Conservation (phyloP, 2,888 invertebrate species). For the Melanostoma scalare region DNA sequence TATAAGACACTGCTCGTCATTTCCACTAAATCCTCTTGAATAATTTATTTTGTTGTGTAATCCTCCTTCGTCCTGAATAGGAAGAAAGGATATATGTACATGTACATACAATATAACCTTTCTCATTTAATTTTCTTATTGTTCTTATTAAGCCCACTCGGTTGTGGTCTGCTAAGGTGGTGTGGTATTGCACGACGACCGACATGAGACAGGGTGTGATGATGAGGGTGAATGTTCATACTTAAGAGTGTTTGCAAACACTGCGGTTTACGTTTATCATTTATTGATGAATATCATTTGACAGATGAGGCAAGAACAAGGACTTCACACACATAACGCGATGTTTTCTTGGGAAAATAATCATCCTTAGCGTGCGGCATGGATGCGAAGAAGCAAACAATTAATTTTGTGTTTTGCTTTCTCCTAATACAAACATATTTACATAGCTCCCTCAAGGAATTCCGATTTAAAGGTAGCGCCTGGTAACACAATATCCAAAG, state of each 20-base stretch:
- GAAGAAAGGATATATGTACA: background rate
- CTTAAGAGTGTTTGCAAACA: too few species aligned
- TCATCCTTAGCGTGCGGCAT: background rate
- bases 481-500: too few species aligned
- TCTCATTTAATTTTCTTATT: too few species aligned
- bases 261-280: background rate
- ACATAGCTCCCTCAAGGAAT: too few species aligned
- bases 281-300: conserved; percentile 4
- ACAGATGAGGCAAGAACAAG: background rate
- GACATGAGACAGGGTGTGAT: background rate
- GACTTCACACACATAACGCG: background rate
- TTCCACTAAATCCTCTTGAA: conserved; percentile 49
- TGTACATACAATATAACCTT: background rate
- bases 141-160: too few species aligned
- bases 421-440: background rate
- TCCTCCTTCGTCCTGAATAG: conserved; percentile 14
- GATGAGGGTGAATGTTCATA: background rate
- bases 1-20: conserved; percentile 41
- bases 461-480: too few species aligned
- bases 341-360: background rate
- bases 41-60: conserved; percentile 65
- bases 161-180: too few species aligned
- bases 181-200: too few species aligned
- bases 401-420: background rate
- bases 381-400: conserved; percentile 1